Evolutionary conservation across 2,113 vertebrate genomes (phyloP).

Genomic region (Bubo bubo): DNA sequence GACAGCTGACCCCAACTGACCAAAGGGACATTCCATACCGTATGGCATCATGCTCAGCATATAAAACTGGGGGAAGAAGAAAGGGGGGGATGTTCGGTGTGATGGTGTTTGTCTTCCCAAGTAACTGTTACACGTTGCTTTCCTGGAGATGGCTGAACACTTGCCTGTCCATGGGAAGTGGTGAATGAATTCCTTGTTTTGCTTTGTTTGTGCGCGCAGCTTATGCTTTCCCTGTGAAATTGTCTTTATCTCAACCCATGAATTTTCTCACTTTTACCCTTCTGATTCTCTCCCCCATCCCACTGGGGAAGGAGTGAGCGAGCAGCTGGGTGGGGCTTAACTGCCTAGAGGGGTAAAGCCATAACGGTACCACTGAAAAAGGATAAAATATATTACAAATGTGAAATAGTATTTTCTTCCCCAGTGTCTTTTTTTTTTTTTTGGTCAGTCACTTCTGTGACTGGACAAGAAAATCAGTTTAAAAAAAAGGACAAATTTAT

Average conservation of each 20-base stretch:
- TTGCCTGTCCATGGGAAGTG: too few relatives aligned
- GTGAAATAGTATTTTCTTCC: not conserved
- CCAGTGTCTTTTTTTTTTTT: not conserved
- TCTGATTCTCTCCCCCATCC: not conserved
- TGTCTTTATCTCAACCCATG: not conserved
- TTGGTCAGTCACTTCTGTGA: not conserved
- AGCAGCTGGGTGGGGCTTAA: not conserved
- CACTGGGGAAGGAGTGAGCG: fast-evolving
- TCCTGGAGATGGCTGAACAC: not conserved
- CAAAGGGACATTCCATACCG: not conserved
- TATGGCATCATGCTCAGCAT: not conserved
- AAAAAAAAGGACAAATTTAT: not conserved
- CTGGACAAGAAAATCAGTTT: not conserved
- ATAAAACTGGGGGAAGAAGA: not conserved
- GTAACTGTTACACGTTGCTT: fast-evolving
- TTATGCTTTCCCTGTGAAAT: not conserved
- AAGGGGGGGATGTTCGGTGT: not conserved
- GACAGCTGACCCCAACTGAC: not conserved
- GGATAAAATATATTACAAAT: not conserved
- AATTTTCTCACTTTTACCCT: not conserved
- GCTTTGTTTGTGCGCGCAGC: not conserved
- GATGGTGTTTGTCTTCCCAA: not conserved
- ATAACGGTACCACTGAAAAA: not conserved
- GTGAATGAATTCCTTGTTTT: not conserved
- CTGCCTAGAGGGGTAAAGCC: not conserved